These are phyloP conservation scores for Salminus brasiliensis DNA, from an alignment of 2,113 vertebrate genomes.

Conservation along the genomic window DNA sequence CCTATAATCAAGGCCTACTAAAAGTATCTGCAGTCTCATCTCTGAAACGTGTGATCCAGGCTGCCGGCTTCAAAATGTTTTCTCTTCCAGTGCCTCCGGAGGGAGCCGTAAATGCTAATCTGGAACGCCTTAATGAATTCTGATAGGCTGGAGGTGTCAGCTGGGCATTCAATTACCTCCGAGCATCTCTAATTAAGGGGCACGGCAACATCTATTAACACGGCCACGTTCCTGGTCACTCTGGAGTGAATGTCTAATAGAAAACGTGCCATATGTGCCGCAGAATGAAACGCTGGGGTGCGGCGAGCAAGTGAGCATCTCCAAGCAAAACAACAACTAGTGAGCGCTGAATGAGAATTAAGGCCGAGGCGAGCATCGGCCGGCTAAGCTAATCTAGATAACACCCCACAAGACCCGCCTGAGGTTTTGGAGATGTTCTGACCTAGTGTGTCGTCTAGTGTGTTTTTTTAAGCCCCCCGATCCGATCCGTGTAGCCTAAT, in stretches of 20 bases:
- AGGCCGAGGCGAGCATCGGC: background rate
- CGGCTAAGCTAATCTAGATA: background rate
- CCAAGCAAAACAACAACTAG: background rate
- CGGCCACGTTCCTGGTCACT: slow-evolving; percentile 28
- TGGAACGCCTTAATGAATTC: slow-evolving; percentile 46
- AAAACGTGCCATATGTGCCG: slow-evolving; percentile 35
- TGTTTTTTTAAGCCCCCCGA: no score
- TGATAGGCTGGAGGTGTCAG: slow-evolving; percentile 52
- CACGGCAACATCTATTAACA: slow-evolving; percentile 47
- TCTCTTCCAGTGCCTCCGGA: slow-evolving; percentile 4
- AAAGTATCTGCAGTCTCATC: background rate
- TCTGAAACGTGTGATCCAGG: slow-evolving; percentile 18
- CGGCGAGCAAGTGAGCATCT: background rate
- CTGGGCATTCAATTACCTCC: slow-evolving; percentile 43
- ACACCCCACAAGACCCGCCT: no score
- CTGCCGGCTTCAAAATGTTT: slow-evolving; percentile 20
- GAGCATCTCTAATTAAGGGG: slow-evolving; percentile 42
- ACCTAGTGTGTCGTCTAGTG: no score
- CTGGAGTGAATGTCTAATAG: slow-evolving; percentile 19
- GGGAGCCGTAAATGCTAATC: slow-evolving; percentile 28
- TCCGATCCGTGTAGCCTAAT: no score
- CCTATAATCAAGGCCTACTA: background rate
- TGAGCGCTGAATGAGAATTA: background rate
- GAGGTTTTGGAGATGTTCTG: no score
- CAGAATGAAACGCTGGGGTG: slow-evolving; percentile 10